Conservation (phyloP, 2,888 invertebrate genomes). For the Drosophila neutralis region DNA sequence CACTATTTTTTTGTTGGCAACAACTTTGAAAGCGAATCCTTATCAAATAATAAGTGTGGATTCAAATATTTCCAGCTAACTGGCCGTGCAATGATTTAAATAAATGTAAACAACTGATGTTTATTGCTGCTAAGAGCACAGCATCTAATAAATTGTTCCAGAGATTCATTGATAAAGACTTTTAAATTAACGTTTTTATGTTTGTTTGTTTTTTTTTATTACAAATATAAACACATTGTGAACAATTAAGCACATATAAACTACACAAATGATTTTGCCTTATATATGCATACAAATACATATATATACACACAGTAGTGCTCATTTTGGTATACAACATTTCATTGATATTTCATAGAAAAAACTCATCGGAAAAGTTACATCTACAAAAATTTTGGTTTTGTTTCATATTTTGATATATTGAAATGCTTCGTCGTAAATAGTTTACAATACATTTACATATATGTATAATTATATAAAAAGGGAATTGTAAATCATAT, state of each 20-base stretch:
- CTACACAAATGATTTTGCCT: constrained; percentile 33
- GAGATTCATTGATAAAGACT: background rate
- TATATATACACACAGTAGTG: constrained; percentile 15
- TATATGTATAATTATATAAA: constrained; percentile 59
- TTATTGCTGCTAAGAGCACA: background rate
- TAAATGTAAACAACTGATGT: background rate
- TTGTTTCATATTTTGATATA: constrained; percentile 50
- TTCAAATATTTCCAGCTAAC: background rate
- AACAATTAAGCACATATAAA: constrained; percentile 42
- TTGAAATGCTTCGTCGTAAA: constrained; percentile 49
- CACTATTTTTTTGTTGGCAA: constrained; percentile 46
- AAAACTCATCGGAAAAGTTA: constrained; percentile 44
- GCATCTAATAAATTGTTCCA: background rate
- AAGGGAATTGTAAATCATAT: constrained; percentile 68
- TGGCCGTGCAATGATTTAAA: background rate
- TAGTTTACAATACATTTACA: constrained; percentile 32
- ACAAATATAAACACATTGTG: constrained; percentile 31
- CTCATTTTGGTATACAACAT: constrained; percentile 44
- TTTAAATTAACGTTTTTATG: constrained; percentile 7
- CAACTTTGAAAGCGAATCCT: constrained; percentile 33
- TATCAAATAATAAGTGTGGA: background rate
- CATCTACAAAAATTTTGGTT: constrained; percentile 44
- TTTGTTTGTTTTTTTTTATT: constrained; percentile 25
- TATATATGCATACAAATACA: constrained; percentile 28
- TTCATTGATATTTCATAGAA: constrained; percentile 52